Conservation (phyloP, 2,888 invertebrate genomes). For the Pterostichus madidus region DNA sequence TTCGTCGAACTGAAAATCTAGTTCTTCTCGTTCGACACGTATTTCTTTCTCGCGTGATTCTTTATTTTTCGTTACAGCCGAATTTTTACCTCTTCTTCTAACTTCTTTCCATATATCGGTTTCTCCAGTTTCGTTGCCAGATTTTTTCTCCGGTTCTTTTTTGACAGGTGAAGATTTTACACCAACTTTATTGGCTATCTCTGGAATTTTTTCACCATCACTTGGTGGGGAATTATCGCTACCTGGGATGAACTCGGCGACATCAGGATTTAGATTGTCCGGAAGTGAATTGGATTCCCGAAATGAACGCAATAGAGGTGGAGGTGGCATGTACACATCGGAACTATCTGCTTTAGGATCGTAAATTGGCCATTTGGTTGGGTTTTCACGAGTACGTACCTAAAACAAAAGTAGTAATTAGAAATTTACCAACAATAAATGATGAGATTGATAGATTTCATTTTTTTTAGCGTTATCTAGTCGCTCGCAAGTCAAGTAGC, state of each 20-base stretch:
- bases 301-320: slow-evolving; percentile 84
- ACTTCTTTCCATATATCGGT: slow-evolving; percentile 82
- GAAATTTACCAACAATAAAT: slow-evolving; percentile 62
- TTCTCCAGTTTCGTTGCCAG: neutral
- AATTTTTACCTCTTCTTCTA: slow-evolving; percentile 71
- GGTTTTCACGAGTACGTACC: slow-evolving; percentile 91
- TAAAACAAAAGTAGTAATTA: slow-evolving; percentile 72
- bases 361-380: slow-evolving; percentile 92
- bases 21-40: slow-evolving; percentile 83
- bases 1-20: slow-evolving; percentile 98
- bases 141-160: slow-evolving; percentile 45
- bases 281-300: slow-evolving; percentile 74
- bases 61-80: slow-evolving; percentile 72
- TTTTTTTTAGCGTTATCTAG: too few species aligned
- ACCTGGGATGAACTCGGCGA: slow-evolving; percentile 89
- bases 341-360: slow-evolving; percentile 75
- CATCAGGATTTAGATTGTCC: slow-evolving; percentile 89
- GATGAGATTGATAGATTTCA: too few species aligned
- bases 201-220: slow-evolving; percentile 24
- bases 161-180: slow-evolving; percentile 33
- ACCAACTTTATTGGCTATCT: slow-evolving; percentile 24
- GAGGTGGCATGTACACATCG: slow-evolving; percentile 84
- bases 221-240: slow-evolving; percentile 56
- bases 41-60: slow-evolving; percentile 73
- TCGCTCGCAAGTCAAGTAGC: too few species aligned